phyloP scores from a whole-genome alignment of 2,888 invertebrate genomes.

The Thalpophila matura region DNA sequence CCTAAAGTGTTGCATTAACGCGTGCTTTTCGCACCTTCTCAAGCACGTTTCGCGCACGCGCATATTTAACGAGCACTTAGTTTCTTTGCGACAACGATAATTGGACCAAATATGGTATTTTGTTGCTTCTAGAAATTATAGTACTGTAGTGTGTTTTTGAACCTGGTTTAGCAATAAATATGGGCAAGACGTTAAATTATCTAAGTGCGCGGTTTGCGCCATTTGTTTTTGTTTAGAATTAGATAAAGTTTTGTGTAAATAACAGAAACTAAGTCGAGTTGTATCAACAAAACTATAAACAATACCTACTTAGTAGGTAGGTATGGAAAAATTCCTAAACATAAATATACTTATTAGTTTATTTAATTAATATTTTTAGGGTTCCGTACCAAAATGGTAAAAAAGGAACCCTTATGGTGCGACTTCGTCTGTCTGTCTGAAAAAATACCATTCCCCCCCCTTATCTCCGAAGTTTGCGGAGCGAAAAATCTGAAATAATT shows the following conservation, averaged over 20 bases:
- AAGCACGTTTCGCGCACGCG: slow-evolving; percentile 60
- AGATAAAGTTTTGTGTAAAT: slow-evolving; percentile 47
- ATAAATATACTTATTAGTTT: too few relatives aligned
- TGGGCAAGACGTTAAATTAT: not conserved
- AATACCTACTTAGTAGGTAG: not conserved
- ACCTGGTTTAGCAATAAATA: slow-evolving; percentile 22
- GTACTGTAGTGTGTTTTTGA: slow-evolving; percentile 5
- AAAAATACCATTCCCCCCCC: too few relatives aligned
- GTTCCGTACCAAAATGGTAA: too few relatives aligned
- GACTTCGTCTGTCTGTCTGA: too few relatives aligned
- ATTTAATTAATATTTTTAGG: too few relatives aligned
- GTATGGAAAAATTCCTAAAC: not conserved
- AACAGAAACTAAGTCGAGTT: not conserved
- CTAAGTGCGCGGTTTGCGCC: slow-evolving; percentile 3
- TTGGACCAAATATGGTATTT: slow-evolving; percentile 55
- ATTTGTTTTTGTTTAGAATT: slow-evolving; percentile 51
- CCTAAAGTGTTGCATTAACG: slow-evolving; percentile 70
- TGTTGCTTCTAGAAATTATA: slow-evolving; percentile 25
- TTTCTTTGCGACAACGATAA: slow-evolving; percentile 53
- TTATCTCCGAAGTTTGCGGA: too few relatives aligned
- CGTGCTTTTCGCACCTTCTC: slow-evolving; percentile 76
- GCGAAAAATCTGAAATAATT: too few relatives aligned
- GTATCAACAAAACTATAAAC: too few relatives aligned
- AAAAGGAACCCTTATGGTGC: too few relatives aligned
- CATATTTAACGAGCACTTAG: slow-evolving; percentile 49